A percentile compares a stretch with the other conserved stretches of the same genome.
These are phyloP conservation scores for Sinocyclocheilus maitianheensis DNA, from an alignment of 2,113 vertebrate genomes.

Conservation along the genomic window DNA sequence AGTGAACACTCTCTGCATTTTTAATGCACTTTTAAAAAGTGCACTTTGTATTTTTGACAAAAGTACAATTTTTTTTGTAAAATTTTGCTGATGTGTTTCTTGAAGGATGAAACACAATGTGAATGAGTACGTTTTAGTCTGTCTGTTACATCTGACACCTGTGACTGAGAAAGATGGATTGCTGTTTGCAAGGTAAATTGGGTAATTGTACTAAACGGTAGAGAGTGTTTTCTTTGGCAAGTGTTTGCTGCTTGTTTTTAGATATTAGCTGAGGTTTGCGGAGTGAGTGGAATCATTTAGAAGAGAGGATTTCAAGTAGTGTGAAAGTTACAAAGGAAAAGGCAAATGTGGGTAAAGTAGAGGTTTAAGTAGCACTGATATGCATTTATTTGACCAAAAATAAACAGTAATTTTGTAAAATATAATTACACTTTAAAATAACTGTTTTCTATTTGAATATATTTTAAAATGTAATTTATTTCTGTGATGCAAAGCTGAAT, in stretches of 20 bases:
- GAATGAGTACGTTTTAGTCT: not conserved
- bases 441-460: no score
- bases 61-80: no score
- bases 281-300: not conserved
- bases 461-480: no score
- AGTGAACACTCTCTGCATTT: no score
- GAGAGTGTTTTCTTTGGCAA: conserved; percentile 44
- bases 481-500: no score
- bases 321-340: not conserved
- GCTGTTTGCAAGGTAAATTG: conserved; percentile 35
- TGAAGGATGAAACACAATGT: not conserved
- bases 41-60: no score
- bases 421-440: no score
- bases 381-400: no score
- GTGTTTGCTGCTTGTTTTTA: conserved; percentile 18
- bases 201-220: conserved; percentile 44
- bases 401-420: not conserved
- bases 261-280: not conserved
- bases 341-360: not conserved
- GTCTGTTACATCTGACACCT: conserved; percentile 44
- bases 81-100: not conserved
- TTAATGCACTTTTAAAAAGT: no score
- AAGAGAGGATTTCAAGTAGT: not conserved
- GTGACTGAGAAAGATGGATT: conserved; percentile 55
- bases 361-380: no score